Percentiles rank a stretch among this genome's conserved stretches.
phyloP scores from a whole-genome alignment of 2,113 vertebrate species.

The Alligator sinensis region DNA sequence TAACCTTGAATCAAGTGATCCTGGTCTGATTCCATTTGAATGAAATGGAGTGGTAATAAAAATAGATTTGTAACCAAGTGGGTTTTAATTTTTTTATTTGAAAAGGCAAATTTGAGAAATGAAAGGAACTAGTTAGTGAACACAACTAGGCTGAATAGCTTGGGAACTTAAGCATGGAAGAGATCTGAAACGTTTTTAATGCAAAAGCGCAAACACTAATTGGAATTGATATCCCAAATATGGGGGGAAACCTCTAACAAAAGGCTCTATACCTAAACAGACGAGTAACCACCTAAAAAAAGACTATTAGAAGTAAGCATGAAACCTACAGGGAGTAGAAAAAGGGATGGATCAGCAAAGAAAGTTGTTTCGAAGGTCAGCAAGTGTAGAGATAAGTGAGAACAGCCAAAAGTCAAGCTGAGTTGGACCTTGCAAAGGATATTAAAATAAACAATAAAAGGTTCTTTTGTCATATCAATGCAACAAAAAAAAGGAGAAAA shows the following conservation, averaged over 20 bases:
- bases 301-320: background rate
- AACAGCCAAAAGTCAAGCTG: constrained; percentile 71
- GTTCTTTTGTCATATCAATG: constrained; percentile 31
- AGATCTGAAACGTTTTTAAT: background rate
- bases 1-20: no score
- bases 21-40: no score
- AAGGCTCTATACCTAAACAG: background rate
- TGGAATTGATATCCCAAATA: background rate
- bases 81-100: no score
- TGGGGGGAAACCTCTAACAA: background rate
- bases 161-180: background rate
- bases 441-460: constrained; percentile 73
- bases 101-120: no score
- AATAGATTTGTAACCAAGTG: no score
- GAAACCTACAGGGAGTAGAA: background rate
- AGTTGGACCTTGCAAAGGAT: constrained; percentile 69
- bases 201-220: constrained; percentile 6
- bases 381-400: constrained; percentile 44
- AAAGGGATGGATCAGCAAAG: constrained; percentile 63
- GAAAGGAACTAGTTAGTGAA: no score
- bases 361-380: constrained; percentile 68
- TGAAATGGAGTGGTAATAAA: no score
- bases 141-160: no score
- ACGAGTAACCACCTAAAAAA: background rate
- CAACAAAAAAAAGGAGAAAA: constrained; percentile 17